Conservation (phyloP, 2,888 invertebrate genomes). For the Pachydiplax longipennis region DNA sequence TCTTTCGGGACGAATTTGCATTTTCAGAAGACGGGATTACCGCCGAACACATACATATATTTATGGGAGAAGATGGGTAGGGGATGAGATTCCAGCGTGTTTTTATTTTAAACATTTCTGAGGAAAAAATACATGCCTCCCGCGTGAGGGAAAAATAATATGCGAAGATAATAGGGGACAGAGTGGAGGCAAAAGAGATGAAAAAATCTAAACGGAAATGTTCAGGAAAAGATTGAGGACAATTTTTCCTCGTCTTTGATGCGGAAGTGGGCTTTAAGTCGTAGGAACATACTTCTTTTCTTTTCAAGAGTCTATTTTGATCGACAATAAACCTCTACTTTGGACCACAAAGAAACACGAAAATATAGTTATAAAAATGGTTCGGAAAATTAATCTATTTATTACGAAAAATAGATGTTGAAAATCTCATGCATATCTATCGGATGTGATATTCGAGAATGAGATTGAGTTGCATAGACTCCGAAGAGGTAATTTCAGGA, state of each 20-base stretch:
- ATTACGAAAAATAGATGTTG: background rate
- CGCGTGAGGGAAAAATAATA: background rate
- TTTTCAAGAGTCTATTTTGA: background rate
- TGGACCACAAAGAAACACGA: too few species aligned
- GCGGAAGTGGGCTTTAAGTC: background rate
- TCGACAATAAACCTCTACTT: background rate
- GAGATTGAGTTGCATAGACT: too few species aligned
- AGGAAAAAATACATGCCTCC: background rate
- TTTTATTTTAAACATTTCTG: slow-evolving; percentile 21
- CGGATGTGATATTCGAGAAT: too few species aligned
- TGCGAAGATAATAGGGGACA: slow-evolving; percentile 12
- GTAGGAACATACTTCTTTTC: background rate
- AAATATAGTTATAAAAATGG: too few species aligned
- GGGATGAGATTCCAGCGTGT: background rate
- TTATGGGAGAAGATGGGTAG: background rate
- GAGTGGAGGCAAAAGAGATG: background rate
- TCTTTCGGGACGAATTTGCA: slow-evolving; percentile 36
- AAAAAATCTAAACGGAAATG: background rate
- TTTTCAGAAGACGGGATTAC: slow-evolving; percentile 40
- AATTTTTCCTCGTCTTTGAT: background rate
- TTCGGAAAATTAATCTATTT: background rate
- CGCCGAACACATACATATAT: slow-evolving; percentile 39
- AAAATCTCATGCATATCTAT: background rate
- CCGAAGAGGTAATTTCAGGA: too few species aligned
- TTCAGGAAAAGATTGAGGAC: slow-evolving; percentile 20